Evolutionary conservation across 2,113 vertebrate species (phyloP).

Genomic region (Clarias macrocephalus): DNA sequence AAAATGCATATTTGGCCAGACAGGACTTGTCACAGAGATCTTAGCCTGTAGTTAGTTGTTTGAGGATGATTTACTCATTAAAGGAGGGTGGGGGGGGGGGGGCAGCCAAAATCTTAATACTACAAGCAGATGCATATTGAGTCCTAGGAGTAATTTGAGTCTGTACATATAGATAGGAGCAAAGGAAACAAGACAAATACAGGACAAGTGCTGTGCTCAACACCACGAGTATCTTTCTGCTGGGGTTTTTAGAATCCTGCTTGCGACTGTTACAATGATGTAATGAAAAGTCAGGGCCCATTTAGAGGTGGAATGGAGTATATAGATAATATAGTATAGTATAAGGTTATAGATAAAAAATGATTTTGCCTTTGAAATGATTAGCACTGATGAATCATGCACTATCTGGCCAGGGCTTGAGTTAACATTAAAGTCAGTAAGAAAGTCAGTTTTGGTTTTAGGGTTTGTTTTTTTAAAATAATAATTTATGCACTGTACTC

Average conservation of each 20-base stretch:
- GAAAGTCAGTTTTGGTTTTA: not conserved
- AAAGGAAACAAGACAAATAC: not conserved
- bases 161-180: not conserved
- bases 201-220: not conserved
- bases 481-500: not conserved
- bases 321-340: too few species aligned
- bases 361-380: not conserved
- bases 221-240: not conserved
- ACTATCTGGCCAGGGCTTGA: not conserved
- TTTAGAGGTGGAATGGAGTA: not conserved
- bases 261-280: not conserved
- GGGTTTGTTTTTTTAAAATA: not conserved
- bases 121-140: not conserved
- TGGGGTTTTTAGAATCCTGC: not conserved
- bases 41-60: not conserved
- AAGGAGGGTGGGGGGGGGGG: not conserved
- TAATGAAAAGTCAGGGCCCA: not conserved
- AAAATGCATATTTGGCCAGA: not conserved
- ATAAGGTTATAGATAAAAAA: not conserved
- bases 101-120: not conserved
- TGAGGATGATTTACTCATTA: not conserved
- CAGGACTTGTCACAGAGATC: not conserved
- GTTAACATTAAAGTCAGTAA: not conserved
- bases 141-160: not conserved
- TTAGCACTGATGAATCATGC: not conserved